Base-by-base conservation (phyloP, 2,888 invertebrate genomes). In the Chouioia cunea region DNA sequence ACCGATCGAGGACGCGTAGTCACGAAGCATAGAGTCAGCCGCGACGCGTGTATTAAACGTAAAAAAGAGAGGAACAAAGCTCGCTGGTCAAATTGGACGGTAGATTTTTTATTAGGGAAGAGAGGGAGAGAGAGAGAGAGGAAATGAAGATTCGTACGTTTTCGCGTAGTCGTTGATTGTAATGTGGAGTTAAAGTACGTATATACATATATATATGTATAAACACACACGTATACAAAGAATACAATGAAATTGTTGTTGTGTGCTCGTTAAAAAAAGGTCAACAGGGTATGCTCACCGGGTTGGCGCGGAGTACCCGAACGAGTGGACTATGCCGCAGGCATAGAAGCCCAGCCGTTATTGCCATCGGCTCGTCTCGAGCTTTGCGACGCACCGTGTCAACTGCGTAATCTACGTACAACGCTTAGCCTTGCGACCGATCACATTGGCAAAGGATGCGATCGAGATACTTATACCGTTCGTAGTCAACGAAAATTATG, bases 401-500 rank as follows among this genome's bases (percentile, higher is more conserved):
- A 85, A 52, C 85, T 90, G 53, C 85, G 88, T 12, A 89, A 88
- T 74, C 82, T 90, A n/a, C 87, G 89, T 76, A 88, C 90, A 2
- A 88, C 89, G n/a, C 87, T 95, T 60, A 89, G 90, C 20, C 87
- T 95, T 76, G 90, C 91, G 70, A 93, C 94, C 15, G 91, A 93
- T 67, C 95, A 97, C 84, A 97, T 97, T 74, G 97, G 97, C 76
- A 95, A 96, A 84, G 97, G 97, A 80, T 99, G 99, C 88, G 98
- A 98, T 85, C 88, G 97, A 4, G 98, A 98, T 83, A 96, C 96
- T 0, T 96, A 96, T 86, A 93, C 94, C 48, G 91, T 96, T 60
- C 91, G 93, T 79, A 92, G 93, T 20, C 96, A 96, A 85, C 87
- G 93, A 73, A 93, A 94, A 85, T 89, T 96, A 6, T 96, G 97